Conservation (phyloP, 2,113 vertebrate genomes). For the Elaphurus davidianus region DNA sequence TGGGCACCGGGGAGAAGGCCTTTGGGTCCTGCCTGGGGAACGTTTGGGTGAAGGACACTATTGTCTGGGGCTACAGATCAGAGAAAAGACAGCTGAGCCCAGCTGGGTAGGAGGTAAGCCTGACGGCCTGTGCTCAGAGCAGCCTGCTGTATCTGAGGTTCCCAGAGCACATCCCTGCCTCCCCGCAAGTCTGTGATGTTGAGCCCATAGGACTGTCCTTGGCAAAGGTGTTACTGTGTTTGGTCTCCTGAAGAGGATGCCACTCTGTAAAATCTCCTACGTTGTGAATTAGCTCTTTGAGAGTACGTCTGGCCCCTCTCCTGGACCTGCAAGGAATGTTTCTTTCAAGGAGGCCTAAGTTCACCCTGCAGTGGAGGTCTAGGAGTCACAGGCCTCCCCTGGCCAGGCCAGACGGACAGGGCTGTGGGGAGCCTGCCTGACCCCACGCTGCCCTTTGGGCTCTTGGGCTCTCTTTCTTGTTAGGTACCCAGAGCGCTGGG, state of each 20-base stretch:
- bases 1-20: neutral
- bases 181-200: neutral
- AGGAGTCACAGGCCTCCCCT: neutral
- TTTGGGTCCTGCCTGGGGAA: neutral
- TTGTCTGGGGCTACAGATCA: neutral
- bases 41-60: neutral
- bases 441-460: neutral
- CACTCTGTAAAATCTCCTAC: constrained; percentile 12
- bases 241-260: neutral
- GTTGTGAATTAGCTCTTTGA: constrained; percentile 29
- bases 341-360: neutral
- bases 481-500: neutral
- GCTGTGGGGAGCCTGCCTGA: neutral
- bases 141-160: neutral
- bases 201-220: neutral
- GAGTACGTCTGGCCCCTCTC: neutral
- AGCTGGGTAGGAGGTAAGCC: neutral
- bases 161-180: neutral
- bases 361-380: neutral
- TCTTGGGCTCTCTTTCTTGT: neutral
- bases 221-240: neutral
- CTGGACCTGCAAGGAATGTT: neutral
- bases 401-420: neutral
- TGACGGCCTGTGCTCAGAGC: neutral
- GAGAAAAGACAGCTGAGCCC: neutral